Conservation (phyloP, 2,113 vertebrate species). For the Hystrix brachyura region DNA sequence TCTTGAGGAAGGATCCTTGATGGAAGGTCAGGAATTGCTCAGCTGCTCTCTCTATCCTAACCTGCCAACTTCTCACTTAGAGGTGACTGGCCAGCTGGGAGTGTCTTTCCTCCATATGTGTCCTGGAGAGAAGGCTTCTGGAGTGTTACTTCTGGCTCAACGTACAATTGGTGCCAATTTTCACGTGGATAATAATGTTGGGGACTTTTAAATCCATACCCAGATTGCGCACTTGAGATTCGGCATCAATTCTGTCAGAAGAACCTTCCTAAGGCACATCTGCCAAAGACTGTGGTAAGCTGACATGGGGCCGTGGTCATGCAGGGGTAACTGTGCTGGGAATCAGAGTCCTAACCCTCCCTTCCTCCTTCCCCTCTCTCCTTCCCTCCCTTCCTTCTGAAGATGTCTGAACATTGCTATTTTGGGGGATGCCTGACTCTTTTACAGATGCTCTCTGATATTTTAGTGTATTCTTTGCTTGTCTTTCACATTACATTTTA, state of each 20-base stretch:
- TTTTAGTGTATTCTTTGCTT: neutral
- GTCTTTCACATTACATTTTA: neutral
- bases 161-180: neutral
- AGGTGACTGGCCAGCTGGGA: neutral
- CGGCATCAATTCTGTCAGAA: neutral
- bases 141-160: neutral
- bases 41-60: neutral
- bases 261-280: too few species aligned
- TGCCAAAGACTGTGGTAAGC: neutral
- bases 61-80: neutral
- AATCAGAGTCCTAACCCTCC: neutral
- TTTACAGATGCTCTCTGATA: neutral
- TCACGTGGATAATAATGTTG: neutral
- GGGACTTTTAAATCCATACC: neutral
- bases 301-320: neutral
- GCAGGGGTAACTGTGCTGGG: neutral
- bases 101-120: neutral
- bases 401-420: neutral
- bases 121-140: neutral
- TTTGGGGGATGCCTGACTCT: neutral
- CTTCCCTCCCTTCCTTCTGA: neutral
- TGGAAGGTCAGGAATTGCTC: neutral
- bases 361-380: rapidly evolving
- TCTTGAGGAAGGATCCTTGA: neutral
- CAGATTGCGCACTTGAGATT: neutral